Evolutionary conservation across 1,140 invertebrate species (phyloP), one percentile per base, ranked within the genome.

Genomic region (Cydia pomonella): DNA sequence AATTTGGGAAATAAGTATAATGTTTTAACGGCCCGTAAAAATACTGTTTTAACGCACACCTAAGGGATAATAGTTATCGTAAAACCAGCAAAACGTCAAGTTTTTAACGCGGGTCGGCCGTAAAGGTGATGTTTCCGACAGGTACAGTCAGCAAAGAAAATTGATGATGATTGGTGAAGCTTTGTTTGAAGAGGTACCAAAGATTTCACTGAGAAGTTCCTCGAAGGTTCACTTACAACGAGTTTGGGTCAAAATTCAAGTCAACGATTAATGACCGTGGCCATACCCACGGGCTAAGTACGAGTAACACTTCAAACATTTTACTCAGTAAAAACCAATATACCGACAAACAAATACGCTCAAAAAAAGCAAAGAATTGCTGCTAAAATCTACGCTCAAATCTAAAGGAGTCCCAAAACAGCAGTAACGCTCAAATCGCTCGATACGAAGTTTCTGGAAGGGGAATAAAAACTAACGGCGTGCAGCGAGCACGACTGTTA

Each of bases 1-100:
- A 1, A 59, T 23, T 21, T 59, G 0, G 10, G 16, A 21, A 59
- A 59, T 21, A 23, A 59, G 21, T n/a, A n/a, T 50, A n/a, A 18
- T 50, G 3, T 23, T 59, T 59, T 59, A 59, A 59, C 53, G 21
- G 53, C 18, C 21, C 18, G 21, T 59, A 59, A 59, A 59, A 59
- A 21, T 18, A 47, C 44, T 18, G 18, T 59, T 9, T 53, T 16
- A 9, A 5, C n/a, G 53, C 53, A 23, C 21, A 59, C 18, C 53
- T 59, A 59, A 59, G 53, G 53, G 53, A 59, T 59, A 23, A 23
- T 59, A 59, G 50, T 53, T 53, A 9, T 21, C 50, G 50, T 53
- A 53, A 53, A 53, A 18, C 50, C 16, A 53, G 50, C 50, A 18
- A 53, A 53, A n/a, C 16, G 50, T 53, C 50, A 0, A n/a, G 50